Percentiles rank a stretch among this genome's conserved stretches.
Evolutionary conservation across 2,113 vertebrate genomes (phyloP).

Genomic region (Thymallus thymallus): DNA sequence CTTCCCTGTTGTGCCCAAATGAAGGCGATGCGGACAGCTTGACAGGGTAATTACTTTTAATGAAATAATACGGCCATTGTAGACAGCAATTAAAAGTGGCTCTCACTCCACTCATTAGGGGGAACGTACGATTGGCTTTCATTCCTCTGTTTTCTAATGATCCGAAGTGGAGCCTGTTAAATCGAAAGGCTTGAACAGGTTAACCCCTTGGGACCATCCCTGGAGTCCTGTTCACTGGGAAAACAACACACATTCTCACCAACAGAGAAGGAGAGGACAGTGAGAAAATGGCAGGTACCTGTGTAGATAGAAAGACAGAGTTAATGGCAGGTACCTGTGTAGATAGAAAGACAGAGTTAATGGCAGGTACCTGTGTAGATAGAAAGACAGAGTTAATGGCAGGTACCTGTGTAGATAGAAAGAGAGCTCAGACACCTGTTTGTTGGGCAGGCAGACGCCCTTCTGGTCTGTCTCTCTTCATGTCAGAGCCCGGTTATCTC

Average conservation of each 20-base stretch:
- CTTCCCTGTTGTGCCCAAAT: constrained; percentile 53
- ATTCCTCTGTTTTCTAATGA: constrained; percentile 71
- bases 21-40: constrained; percentile 66
- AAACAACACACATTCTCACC: background rate
- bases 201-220: constrained; percentile 55
- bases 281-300: background rate
- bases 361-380: background rate
- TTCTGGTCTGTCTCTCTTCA: background rate
- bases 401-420: background rate
- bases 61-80: constrained; percentile 74
- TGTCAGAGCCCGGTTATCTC: background rate
- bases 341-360: background rate
- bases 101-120: constrained; percentile 69
- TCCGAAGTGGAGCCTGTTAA: constrained; percentile 58
- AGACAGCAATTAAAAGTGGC: constrained; percentile 78
- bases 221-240: constrained; percentile 49
- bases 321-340: background rate
- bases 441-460: background rate
- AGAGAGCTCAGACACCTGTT: constrained; percentile 2
- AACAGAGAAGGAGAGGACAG: background rate
- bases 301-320: background rate
- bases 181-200: constrained; percentile 60
- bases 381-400: no score
- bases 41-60: constrained; percentile 76
- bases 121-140: constrained; percentile 67